Base-by-base conservation (phyloP, 1,140 invertebrate species). In the Plutomurus gul region DNA sequence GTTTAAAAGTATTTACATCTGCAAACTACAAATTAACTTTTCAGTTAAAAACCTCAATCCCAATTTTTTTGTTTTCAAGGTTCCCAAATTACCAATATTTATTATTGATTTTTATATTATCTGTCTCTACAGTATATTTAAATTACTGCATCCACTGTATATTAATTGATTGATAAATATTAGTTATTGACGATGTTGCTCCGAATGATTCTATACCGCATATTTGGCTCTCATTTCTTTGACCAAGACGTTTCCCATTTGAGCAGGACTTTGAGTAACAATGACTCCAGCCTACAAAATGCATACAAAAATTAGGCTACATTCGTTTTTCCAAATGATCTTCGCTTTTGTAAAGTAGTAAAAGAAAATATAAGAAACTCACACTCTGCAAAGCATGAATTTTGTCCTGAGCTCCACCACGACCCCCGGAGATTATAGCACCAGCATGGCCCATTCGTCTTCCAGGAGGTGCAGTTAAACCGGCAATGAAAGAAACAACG, bases 391-490 rank as follows among this genome's bases (percentile, higher is more conserved):
- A 88, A 77, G 98, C 96, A 85, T 95, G 92, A 81, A 99, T 99
- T 89, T 99, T 99, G 85, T 98, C 97, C 88, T 96, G 92, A 82
- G 97, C 98, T 77, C 96, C 96, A 81, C 98, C 98, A 88, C 99
- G 99, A 39, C 97, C 98, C 27, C 98, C 97, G 22, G 97, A 96
- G 87, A 99, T 99, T 84, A 99, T 99, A 83, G 98, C 98, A 83
- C 98, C 98, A 82, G 98, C 98, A 86, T 99, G 98, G 43, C 98
- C 98, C 98, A 99, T 99, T 85, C 98, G 89, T 84, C 97, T 90
- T 25, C 98, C 98, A 75, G 97, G 96, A 27, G 98, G 98, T 65
- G 98, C 98, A 13, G 98, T 99, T 39, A 99, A 86, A 70, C 98
- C 98, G 85, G 98, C 98, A 88, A 99, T 99, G 86, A 99, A 99